A percentile compares a stretch with the other conserved stretches of the same genome.
These are phyloP conservation scores for Campylomormyrus numenius DNA, from an alignment of 2,113 vertebrate species.

Conservation along the genomic window DNA sequence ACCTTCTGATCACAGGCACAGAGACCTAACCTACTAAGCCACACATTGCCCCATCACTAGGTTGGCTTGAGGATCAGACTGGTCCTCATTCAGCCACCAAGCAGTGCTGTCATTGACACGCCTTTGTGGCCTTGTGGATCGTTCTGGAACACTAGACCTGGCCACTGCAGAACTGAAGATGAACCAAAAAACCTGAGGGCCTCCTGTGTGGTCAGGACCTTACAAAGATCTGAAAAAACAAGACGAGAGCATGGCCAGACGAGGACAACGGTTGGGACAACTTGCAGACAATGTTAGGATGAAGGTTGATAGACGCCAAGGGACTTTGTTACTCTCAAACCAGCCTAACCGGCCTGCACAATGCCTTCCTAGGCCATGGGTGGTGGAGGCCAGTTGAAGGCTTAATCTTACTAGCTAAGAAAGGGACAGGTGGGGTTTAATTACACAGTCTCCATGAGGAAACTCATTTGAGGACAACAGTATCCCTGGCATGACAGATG, in stretches of 20 bases:
- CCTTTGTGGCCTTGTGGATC: not conserved
- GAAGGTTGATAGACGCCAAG: conserved; percentile 18
- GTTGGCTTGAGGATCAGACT: not conserved
- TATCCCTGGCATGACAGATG: not conserved
- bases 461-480: not conserved
- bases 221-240: not conserved
- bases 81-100: not conserved
- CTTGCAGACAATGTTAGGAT: conserved; percentile 22
- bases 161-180: not conserved
- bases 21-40: not conserved
- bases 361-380: not conserved
- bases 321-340: conserved; percentile 7
- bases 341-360: not conserved
- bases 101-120: not conserved
- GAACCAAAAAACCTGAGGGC: not conserved
- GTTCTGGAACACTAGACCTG: not conserved
- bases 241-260: not conserved
- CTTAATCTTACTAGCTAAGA: not conserved
- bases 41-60: not conserved
- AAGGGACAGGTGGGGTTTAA: not conserved
- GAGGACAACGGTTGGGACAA: not conserved
- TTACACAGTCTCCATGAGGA: not conserved
- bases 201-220: not conserved
- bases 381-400: not conserved
- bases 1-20: not conserved